Base-by-base conservation (phyloP, 2,797 vertebrate genomes). In the Typhlichthys subterraneus region DNA sequence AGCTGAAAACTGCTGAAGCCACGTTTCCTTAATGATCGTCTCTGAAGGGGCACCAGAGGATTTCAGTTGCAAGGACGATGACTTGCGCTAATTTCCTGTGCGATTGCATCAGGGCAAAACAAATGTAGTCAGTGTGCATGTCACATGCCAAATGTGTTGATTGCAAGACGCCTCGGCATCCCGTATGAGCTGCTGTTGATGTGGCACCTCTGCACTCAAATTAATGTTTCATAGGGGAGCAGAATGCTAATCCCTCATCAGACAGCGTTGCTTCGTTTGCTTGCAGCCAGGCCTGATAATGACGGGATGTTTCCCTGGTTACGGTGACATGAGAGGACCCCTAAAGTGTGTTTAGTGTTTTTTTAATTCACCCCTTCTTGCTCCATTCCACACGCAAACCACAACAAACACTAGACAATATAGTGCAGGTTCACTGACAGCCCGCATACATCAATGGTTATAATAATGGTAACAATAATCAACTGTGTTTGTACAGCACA, bases 241-340 rank as follows among this genome's bases (percentile, higher is more conserved):
- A 42, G 17, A 12, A 14, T 42, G 33, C 45, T 2, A 52, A 58
- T 53, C 12, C 61, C 58, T 61, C 12, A 45, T 48, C 60, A 29
- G 63, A 56, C 38, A 42, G 6, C 38, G 2, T n/a, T 19, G 38
- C 42, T 38, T 17, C 55, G 6, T 42, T 42, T 42, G 38, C 38
- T 42, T 9, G 9, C 38, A 42, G 38, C 38, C 6, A 42, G 38
- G 9, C 17, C 38, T 19, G 47, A 64, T 62, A 53, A 61, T 62
- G 63, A 49, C 9, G 38, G 47, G 31, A 49, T 55, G 56, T 56
- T 59, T 59, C 53, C 69, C n/a, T 9, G 11, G 23, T 70, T 23
- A 17, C 45, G 49, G 49, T 50, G 10, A 55, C 10, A 56, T 72
- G 57, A 57, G 61, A 60, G 62, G 62, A 48, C 13, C 13, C 12